Percentiles rank a stretch among this genome's conserved stretches.
Evolutionary conservation across 2,113 vertebrate genomes (phyloP).

Genomic region (Anolis carolinensis): DNA sequence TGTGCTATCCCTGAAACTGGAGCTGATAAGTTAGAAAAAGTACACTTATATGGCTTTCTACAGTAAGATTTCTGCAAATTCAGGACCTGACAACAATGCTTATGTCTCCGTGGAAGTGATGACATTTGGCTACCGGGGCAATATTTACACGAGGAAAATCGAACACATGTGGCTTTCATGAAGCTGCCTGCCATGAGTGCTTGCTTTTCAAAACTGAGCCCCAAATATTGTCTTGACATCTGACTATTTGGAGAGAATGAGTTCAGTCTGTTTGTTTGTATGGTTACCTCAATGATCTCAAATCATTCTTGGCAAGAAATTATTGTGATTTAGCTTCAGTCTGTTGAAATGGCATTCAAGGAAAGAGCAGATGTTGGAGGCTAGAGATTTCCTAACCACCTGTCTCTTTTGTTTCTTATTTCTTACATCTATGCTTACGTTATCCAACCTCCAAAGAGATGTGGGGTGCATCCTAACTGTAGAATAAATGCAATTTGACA

Average conservation of each 20-base stretch:
- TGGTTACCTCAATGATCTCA: no score
- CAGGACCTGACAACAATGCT: background rate
- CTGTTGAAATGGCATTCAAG: background rate
- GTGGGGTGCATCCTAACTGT: no score
- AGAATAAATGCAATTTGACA: no score
- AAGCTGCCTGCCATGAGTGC: background rate
- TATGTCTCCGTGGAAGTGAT: background rate
- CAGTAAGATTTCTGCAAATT: background rate
- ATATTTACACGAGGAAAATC: background rate
- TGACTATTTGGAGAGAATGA: background rate
- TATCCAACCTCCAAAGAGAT: background rate
- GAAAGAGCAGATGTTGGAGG: background rate
- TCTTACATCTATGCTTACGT: background rate
- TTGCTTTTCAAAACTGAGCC: background rate
- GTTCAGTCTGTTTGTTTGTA: background rate
- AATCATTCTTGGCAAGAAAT: background rate
- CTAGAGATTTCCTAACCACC: background rate
- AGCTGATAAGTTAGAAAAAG: background rate
- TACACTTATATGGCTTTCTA: no score
- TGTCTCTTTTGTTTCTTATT: background rate
- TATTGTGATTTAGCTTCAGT: background rate
- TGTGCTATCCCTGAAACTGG: background rate
- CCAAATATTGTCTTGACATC: background rate
- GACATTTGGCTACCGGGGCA: background rate
- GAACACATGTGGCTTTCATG: background rate